Percentiles rank a stretch among this genome's conserved stretches.
These are phyloP conservation scores for Chromoteleia sp. DNA, from an alignment of 2,888 invertebrate genomes.

Conservation along the genomic window DNA sequence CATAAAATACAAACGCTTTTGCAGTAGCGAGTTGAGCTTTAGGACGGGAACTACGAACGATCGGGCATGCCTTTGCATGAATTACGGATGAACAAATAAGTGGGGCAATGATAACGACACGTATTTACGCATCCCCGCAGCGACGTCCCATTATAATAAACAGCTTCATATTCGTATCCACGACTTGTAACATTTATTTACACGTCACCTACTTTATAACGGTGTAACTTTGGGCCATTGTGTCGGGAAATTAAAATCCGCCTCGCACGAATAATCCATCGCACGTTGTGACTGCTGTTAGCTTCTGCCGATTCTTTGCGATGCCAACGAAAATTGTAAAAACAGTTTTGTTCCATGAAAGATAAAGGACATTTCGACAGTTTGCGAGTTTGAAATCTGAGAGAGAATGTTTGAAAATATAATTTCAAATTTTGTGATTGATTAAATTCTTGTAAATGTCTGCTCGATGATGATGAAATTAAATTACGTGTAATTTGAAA, in stretches of 20 bases:
- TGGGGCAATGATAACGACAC: conserved; percentile 66
- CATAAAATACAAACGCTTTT: conserved; percentile 66
- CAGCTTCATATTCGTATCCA: conserved; percentile 42
- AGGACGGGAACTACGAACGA: conserved; percentile 58
- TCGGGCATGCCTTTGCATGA: conserved; percentile 49
- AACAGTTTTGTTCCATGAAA: too few species aligned
- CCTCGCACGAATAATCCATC: background rate
- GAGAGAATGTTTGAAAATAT: too few species aligned
- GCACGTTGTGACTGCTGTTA: too few species aligned
- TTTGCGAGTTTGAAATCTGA: too few species aligned
- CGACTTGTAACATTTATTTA: conserved; percentile 44
- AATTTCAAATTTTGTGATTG: too few species aligned
- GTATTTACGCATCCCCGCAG: conserved; percentile 57
- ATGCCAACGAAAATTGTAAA: too few species aligned
- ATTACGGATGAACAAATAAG: conserved; percentile 61
- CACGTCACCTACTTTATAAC: conserved; percentile 45
- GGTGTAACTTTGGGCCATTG: conserved; percentile 32
- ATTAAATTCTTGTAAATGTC: too few species aligned
- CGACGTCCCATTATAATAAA: conserved; percentile 48
- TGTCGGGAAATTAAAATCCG: conserved; percentile 12
- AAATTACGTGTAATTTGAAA: too few species aligned
- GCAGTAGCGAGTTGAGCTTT: conserved; percentile 62
- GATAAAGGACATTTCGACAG: too few species aligned
- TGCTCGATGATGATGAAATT: too few species aligned
- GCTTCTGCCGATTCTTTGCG: too few species aligned